Evolutionary conservation across 2,888 invertebrate genomes (phyloP).

Genomic region (Molorchus minor): DNA sequence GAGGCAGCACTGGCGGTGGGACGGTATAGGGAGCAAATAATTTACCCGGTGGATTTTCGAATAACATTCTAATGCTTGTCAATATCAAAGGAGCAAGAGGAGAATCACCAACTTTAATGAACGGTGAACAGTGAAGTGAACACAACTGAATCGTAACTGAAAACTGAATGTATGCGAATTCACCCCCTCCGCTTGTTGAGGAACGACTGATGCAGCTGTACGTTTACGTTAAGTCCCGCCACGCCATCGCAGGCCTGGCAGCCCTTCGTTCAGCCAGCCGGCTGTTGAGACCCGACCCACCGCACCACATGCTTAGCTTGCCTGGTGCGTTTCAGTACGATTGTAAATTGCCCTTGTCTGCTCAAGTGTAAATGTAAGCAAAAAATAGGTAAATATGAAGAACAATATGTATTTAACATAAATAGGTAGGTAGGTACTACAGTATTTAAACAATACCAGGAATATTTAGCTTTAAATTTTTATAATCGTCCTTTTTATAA

Average conservation of each 20-base stretch:
- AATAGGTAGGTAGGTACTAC: too few species aligned
- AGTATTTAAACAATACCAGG: too few species aligned
- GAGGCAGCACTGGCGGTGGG: constrained; percentile 70
- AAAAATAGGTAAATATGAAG: too few species aligned
- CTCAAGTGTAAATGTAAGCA: neutral
- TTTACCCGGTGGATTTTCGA: constrained; percentile 75
- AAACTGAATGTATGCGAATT: constrained; percentile 41
- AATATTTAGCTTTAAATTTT: too few species aligned
- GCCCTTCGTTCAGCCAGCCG: constrained; percentile 43
- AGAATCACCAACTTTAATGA: constrained; percentile 23
- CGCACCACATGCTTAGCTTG: constrained; percentile 57
- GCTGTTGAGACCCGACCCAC: constrained; percentile 52
- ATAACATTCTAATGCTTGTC: constrained; percentile 66
- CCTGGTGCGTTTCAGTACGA: constrained; percentile 34
- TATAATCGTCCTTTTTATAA: too few species aligned
- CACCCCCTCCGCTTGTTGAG: constrained; percentile 52
- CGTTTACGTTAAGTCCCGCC: constrained; percentile 42
- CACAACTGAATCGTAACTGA: constrained; percentile 24
- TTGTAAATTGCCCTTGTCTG: constrained; percentile 35
- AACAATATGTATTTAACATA: too few species aligned
- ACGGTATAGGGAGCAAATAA: constrained; percentile 77
- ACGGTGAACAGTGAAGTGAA: too few species aligned
- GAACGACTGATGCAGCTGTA: constrained; percentile 48
- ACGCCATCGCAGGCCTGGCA: too few species aligned
- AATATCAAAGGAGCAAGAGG: constrained; percentile 28